Percentiles rank a stretch among this genome's conserved stretches.
These are phyloP conservation scores for Steinernema carpocapsae DNA, from an alignment of 2,888 invertebrate genomes.

Conservation along the genomic window DNA sequence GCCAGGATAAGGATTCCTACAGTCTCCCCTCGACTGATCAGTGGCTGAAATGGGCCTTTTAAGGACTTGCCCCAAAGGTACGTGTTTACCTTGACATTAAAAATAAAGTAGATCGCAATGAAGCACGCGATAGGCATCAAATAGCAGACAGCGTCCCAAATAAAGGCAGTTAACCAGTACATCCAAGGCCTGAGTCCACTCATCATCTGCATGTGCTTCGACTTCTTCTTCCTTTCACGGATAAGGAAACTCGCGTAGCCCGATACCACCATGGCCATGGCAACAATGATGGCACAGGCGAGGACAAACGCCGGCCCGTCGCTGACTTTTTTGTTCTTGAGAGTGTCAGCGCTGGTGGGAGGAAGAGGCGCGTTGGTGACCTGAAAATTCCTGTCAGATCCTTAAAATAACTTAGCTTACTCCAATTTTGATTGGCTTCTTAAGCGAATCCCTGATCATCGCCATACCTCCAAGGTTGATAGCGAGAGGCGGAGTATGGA, in stretches of 20 bases:
- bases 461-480: conserved; percentile 50
- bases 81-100: conserved; percentile 49
- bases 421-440: conserved; percentile 34
- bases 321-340: conserved; percentile 49
- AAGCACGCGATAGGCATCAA: conserved; percentile 52
- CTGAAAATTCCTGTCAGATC: conserved; percentile 37
- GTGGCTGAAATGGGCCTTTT: background rate
- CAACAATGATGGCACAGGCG: conserved; percentile 46
- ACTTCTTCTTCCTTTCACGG: conserved; percentile 62
- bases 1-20: conserved; percentile 45
- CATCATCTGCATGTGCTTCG: conserved; percentile 62
- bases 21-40: conserved; percentile 4
- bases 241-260: conserved; percentile 60
- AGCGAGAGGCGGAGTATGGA: conserved; percentile 53
- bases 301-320: conserved; percentile 46
- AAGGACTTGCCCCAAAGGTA: no score
- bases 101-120: conserved; percentile 53
- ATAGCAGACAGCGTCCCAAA: conserved; percentile 60
- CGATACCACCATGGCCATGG: conserved; percentile 48
- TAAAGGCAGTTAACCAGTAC: conserved; percentile 59
- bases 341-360: conserved; percentile 52
- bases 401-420: no score
- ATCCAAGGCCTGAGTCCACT: conserved; percentile 59
- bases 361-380: conserved; percentile 57
- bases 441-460: conserved; percentile 33